Evolutionary conservation across 2,113 vertebrate species (phyloP), one percentile per base, ranked within the genome.

Genomic region (Plotosus lineatus): DNA sequence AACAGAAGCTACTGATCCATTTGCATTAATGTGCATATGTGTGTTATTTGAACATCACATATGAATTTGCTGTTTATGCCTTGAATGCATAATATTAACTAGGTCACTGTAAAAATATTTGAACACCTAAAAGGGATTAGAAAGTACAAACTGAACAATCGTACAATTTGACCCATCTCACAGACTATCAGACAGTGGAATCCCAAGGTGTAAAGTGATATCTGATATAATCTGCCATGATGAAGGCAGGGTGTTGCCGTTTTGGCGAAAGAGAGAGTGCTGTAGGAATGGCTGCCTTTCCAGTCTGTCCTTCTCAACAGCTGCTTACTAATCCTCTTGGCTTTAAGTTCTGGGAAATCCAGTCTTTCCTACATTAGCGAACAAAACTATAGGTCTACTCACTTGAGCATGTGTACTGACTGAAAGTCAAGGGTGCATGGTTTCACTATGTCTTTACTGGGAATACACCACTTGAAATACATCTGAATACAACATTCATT

Each of bases 251-350:
- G 75, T 21, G 84, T 46, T 78, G 76, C 77, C 82, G 84, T 84
- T 36, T 26, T 10, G 5, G n/a, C 42, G 44, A 66, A 44, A 42
- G 15, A 23, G 44, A 63, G 42, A 61, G 56, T 40, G 23, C n/a
- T 63, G 2, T 56, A 36, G 73, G 85, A 77, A 77, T 51, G 78
- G 82, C 75, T 87, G 88, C 87, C 86, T 76, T 86, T 88, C 42
- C 82, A 86, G 85, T 86, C 84, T 26, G 7, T 86, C 46, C 28
- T 12, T 15, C 84, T 68, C 87, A 89, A 87, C 91, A 90, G 90
- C 90, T 92, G 90, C 89, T 87, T 92, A 84, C 77, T 93, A 93
- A 92, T 93, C 91, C 91, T 88, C 88, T 92, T 90, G 89, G 88
- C 90, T 90, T 86, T 89, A 87, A 51, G 88, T 86, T 77, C 83